These are phyloP conservation scores for Actinemys pallida DNA, from an alignment of 2,113 vertebrate genomes.

Conservation along the genomic window DNA sequence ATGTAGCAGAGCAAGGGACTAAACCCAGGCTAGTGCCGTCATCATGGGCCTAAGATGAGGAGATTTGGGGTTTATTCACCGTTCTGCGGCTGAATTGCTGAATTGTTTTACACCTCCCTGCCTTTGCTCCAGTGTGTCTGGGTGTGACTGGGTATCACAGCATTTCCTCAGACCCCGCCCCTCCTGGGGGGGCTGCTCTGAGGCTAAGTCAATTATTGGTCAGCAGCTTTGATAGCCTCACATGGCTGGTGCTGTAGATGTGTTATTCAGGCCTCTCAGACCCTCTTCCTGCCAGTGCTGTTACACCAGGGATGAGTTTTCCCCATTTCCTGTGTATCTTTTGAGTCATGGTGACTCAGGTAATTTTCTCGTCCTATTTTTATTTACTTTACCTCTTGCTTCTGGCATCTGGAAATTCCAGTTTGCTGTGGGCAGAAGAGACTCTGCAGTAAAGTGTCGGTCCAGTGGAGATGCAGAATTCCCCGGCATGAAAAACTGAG, in stretches of 20 bases:
- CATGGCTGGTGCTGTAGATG: neutral
- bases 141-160: too few relatives aligned
- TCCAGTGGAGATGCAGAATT: too few relatives aligned
- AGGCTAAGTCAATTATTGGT: neutral
- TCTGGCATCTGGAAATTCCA: neutral
- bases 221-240: neutral
- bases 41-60: neutral
- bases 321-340: neutral
- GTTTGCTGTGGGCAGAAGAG: neutral
- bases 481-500: too few relatives aligned
- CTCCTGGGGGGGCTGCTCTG: too few relatives aligned
- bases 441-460: neutral
- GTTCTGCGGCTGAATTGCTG: neutral
- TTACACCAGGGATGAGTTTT: too few relatives aligned
- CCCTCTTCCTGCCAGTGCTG: too few relatives aligned
- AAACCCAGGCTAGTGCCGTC: neutral
- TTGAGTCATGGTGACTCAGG: neutral
- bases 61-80: neutral
- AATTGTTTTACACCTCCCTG: neutral
- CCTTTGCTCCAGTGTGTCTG: neutral
- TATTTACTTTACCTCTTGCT: neutral
- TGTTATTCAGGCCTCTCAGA: neutral
- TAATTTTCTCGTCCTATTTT: neutral
- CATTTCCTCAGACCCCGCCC: neutral
- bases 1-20: too few relatives aligned